Conservation (phyloP, 2,797 vertebrate species). For the Discoglossus pictus region DNA sequence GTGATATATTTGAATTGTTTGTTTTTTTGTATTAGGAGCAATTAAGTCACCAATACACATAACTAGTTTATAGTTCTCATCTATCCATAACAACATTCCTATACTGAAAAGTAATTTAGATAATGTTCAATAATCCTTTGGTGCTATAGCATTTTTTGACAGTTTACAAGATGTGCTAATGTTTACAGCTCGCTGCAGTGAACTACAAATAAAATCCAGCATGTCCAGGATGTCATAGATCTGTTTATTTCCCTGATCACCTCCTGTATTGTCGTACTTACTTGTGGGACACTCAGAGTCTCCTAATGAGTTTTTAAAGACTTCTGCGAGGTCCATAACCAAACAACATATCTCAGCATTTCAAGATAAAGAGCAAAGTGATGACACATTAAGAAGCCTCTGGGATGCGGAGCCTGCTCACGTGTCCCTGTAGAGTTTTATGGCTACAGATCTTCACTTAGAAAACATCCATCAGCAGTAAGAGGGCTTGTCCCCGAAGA, state of each 20-base stretch:
- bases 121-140: no score
- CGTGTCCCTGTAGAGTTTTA: slow-evolving; percentile 26
- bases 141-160: not conserved
- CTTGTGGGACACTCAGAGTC: slow-evolving; percentile 36
- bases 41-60: no score
- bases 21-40: no score
- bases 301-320: slow-evolving; percentile 52
- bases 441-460: slow-evolving; percentile 41
- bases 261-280: slow-evolving; percentile 33
- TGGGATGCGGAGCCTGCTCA: slow-evolving; percentile 26
- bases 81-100: no score
- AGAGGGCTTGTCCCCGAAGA: slow-evolving; percentile 42
- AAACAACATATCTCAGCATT: slow-evolving; percentile 51
- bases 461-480: slow-evolving; percentile 49
- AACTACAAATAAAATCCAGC: not conserved
- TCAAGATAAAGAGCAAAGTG: slow-evolving; percentile 48
- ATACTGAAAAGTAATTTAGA: no score
- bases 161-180: not conserved
- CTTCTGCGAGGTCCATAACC: slow-evolving; percentile 49
- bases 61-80: no score
- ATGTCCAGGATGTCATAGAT: slow-evolving; percentile 7
- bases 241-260: slow-evolving; percentile 28
- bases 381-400: slow-evolving; percentile 45
- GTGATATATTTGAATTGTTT: no score
- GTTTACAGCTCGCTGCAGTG: not conserved